A percentile compares a stretch with the other conserved stretches of the same genome.
Conservation (phyloP, 2,113 vertebrate genomes). For the Scophthalmus maximus region DNA sequence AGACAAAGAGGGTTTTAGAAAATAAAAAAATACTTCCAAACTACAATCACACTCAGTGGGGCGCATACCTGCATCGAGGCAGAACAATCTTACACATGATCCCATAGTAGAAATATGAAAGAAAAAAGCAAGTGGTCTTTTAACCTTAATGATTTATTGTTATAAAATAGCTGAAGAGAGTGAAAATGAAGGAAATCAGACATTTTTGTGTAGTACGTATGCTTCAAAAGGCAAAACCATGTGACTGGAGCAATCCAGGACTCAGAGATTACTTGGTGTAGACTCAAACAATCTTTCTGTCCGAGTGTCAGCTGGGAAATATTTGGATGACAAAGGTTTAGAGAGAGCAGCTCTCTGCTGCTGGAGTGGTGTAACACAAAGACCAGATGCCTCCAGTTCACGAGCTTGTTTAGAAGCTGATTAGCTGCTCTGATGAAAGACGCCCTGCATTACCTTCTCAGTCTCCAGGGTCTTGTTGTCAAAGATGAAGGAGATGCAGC, state of each 20-base stretch:
- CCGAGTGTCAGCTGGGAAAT: constrained; percentile 51
- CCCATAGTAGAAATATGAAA: too few relatives aligned
- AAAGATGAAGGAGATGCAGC: constrained; percentile 95
- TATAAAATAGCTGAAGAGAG: background rate
- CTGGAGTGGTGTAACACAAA: constrained; percentile 27
- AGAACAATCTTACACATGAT: too few relatives aligned
- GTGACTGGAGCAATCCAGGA: constrained; percentile 37
- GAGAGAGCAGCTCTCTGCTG: constrained; percentile 20
- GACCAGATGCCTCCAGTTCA: constrained; percentile 20
- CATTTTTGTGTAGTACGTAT: background rate
- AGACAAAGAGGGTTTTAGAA: background rate
- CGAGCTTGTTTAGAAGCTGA: constrained; percentile 40
- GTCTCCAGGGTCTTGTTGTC: constrained; percentile 98
- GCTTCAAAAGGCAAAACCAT: background rate
- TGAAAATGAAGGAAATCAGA: constrained; percentile 10
- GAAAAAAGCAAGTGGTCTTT: too few relatives aligned
- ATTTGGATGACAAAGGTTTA: constrained; percentile 27
- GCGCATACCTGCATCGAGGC: too few relatives aligned
- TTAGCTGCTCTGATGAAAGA: constrained; percentile 43
- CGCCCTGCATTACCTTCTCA: constrained; percentile 90
- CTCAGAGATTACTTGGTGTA: constrained; percentile 38
- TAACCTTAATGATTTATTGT: too few relatives aligned
- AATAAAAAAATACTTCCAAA: background rate
- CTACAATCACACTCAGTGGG: too few relatives aligned
- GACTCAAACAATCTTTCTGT: constrained; percentile 18